Percentiles rank a stretch among this genome's conserved stretches.
Conservation (phyloP, 2,888 invertebrate species). For the Pedicia rivosa region DNA sequence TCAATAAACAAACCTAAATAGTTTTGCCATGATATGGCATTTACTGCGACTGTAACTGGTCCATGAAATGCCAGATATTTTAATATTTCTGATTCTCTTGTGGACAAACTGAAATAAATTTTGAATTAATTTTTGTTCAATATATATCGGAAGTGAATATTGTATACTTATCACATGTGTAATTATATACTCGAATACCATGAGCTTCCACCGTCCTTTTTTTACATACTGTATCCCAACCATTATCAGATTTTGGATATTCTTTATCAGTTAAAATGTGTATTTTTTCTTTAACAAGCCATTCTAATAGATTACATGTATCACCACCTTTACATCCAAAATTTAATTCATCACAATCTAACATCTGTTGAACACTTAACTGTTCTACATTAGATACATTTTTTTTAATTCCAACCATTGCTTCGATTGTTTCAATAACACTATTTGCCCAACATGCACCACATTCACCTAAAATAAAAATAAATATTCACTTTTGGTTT, state of each 20-base stretch:
- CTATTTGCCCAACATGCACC: conserved; percentile 84
- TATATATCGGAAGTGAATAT: conserved; percentile 1
- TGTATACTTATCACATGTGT: conserved; percentile 12
- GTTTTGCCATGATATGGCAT: conserved; percentile 73
- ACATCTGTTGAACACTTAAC: conserved; percentile 50
- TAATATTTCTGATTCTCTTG: conserved; percentile 12
- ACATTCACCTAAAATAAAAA: conserved; percentile 50
- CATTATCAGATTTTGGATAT: conserved; percentile 38
- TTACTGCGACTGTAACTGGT: conserved; percentile 65
- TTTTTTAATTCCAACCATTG: conserved; percentile 58
- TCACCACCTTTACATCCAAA: conserved; percentile 68
- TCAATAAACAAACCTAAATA: too few relatives aligned
- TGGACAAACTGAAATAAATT: conserved; percentile 12
- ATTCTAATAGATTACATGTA: conserved; percentile 58
- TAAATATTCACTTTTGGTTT: too few relatives aligned
- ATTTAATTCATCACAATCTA: conserved; percentile 66
- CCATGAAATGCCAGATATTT: conserved; percentile 48
- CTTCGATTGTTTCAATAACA: conserved; percentile 55
- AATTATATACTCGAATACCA: conserved; percentile 3
- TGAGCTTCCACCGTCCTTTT: too few relatives aligned
- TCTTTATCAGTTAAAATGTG: conserved; percentile 37
- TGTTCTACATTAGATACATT: conserved; percentile 61
- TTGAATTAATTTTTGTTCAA: conserved; percentile 2
- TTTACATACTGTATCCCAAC: conserved; percentile 1
- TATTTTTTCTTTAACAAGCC: conserved; percentile 43